phyloP scores from a whole-genome alignment of 2,797 vertebrate genomes.

The Poeciliopsis presidionis region DNA sequence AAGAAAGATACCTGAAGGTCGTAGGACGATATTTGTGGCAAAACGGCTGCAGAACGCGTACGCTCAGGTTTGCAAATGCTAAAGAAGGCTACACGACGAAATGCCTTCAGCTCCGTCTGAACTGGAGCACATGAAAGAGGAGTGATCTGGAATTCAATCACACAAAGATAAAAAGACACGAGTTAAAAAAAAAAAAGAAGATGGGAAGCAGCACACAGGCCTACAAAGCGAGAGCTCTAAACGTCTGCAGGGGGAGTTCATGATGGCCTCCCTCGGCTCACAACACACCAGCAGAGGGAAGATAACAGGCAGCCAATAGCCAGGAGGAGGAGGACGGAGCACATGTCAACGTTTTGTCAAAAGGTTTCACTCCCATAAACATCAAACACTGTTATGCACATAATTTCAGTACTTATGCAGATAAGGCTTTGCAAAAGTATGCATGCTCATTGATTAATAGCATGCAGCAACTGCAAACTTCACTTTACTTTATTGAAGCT shows the following conservation, averaged over 20 bases:
- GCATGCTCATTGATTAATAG: not conserved
- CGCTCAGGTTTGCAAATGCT: constrained; percentile 18
- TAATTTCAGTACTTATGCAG: not conserved
- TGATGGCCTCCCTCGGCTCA: constrained; percentile 37
- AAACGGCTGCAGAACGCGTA: constrained; percentile 20
- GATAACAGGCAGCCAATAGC: constrained; percentile 26
- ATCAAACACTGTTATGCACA: not conserved
- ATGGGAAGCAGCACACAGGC: constrained; percentile 26
- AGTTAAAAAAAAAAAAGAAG: not conserved
- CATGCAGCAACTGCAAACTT: constrained; percentile 25
- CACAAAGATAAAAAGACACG: constrained; percentile 32
- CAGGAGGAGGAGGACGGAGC: constrained; percentile 21
- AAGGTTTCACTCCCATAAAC: constrained; percentile 33
- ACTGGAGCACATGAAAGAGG: constrained; percentile 35
- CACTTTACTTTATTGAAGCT: not conserved
- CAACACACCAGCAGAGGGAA: constrained; percentile 47
- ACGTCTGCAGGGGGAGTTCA: constrained; percentile 52
- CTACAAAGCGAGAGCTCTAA: constrained; percentile 32
- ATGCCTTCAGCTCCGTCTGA: constrained; percentile 26
- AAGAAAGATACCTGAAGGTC: constrained; percentile 1
- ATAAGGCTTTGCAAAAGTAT: constrained; percentile 1
- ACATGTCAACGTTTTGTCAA: constrained; percentile 23
- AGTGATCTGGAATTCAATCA: constrained; percentile 32
- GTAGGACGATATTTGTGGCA: constrained; percentile 2
- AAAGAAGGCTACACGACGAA: constrained; percentile 22